Evolutionary conservation across 2,888 invertebrate genomes (phyloP).

Genomic region (Aromia moschata): DNA sequence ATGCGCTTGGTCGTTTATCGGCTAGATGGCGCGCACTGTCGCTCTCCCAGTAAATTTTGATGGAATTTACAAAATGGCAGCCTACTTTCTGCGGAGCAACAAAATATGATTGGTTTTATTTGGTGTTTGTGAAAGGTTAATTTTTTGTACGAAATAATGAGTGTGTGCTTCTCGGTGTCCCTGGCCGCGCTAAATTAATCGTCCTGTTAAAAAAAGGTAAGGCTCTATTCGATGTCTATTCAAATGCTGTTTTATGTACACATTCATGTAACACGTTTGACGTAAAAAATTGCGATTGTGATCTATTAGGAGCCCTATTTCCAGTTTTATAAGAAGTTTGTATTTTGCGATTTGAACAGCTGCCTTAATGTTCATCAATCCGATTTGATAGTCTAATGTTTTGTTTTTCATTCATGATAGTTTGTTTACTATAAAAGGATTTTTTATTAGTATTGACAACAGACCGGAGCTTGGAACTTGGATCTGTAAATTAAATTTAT

Average conservation of each 20-base stretch:
- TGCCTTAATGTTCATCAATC: too few relatives aligned
- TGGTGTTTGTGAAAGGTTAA: conserved; percentile 29
- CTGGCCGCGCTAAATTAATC: background rate
- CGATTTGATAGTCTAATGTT: background rate
- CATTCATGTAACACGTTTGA: conserved; percentile 28
- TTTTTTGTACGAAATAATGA: conserved; percentile 13
- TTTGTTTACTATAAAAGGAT: conserved; percentile 6
- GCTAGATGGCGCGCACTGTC: conserved; percentile 18
- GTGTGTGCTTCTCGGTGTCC: conserved; percentile 11
- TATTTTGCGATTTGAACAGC: too few relatives aligned
- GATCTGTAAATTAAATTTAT: background rate
- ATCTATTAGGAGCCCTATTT: conserved; percentile 17
- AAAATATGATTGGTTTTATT: conserved; percentile 23
- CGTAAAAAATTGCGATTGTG: conserved; percentile 24
- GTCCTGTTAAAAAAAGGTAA: conserved; percentile 9
- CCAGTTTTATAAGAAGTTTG: too few relatives aligned
- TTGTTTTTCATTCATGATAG: conserved; percentile 1
- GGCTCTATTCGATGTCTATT: conserved; percentile 6
- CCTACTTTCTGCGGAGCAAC: conserved; percentile 24
- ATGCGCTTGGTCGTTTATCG: background rate
- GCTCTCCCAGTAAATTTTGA: conserved; percentile 8
- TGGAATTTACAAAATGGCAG: conserved; percentile 32
- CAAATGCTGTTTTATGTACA: background rate
- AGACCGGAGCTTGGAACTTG: background rate
- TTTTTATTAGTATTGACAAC: background rate